Evolutionary conservation across 2,113 vertebrate genomes (phyloP).

Genomic region (Nycticorax nycticorax): DNA sequence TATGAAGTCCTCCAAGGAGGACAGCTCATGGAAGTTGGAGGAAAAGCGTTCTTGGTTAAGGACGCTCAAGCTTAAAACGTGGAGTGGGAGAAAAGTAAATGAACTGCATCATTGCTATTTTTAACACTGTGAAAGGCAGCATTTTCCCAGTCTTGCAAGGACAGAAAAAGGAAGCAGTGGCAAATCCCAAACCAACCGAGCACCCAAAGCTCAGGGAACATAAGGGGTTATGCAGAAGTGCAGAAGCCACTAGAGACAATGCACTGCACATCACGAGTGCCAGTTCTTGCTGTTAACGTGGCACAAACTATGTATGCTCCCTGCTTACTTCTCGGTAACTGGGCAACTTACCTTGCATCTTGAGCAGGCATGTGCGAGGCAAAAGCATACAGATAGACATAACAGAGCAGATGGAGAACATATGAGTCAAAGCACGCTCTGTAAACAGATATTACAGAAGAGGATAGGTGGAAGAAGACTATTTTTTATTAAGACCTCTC

Average conservation of each 20-base stretch:
- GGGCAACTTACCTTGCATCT: not conserved
- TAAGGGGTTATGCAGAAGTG: not conserved
- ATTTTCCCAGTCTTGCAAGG: not conserved
- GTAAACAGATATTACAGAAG: not conserved
- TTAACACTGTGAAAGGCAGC: not conserved
- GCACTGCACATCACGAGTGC: not conserved
- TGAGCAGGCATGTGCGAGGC: not conserved
- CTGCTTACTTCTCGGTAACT: not conserved
- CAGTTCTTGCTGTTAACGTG: not conserved
- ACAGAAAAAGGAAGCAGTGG: not conserved
- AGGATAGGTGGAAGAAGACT: not conserved
- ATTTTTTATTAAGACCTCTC: not conserved
- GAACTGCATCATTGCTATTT: not conserved
- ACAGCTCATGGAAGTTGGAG: not conserved
- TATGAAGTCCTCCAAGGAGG: not conserved
- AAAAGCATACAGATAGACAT: not conserved
- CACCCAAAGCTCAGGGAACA: not conserved
- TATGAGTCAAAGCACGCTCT: conserved; percentile 5
- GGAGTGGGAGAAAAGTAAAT: not conserved
- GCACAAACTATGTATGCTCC: not conserved
- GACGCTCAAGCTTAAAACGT: not conserved
- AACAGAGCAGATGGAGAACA: conserved; percentile 38
- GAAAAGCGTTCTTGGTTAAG: not conserved
- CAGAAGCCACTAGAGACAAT: not conserved
- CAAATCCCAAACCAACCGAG: not conserved